phyloP scores from a whole-genome alignment of 2,797 vertebrate genomes.

The Knipowitschia caucasica region DNA sequence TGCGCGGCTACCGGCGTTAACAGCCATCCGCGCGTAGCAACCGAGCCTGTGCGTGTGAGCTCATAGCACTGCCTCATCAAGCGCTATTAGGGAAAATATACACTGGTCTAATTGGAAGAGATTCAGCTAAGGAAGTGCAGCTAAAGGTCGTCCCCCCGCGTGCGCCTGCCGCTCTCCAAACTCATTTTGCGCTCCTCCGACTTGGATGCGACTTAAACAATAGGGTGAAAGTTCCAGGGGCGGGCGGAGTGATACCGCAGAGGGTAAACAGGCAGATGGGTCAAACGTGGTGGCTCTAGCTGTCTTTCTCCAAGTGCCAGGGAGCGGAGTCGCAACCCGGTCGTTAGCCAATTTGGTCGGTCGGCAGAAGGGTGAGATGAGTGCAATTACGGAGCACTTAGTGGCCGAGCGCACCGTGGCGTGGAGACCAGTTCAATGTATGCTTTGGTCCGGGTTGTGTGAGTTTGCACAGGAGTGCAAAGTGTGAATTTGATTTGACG shows the following conservation, averaged over 20 bases:
- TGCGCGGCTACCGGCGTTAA: constrained; percentile 93
- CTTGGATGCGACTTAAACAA: constrained; percentile 88
- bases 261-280: constrained; percentile 74
- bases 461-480: constrained; percentile 46
- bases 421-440: neutral
- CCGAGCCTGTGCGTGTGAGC: constrained; percentile 91
- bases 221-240: constrained; percentile 83
- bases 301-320: constrained; percentile 44
- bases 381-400: constrained; percentile 64
- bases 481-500: neutral
- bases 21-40: constrained; percentile 99
- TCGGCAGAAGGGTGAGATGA: constrained; percentile 60
- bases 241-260: constrained; percentile 70
- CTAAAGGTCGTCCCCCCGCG: constrained; percentile 95
- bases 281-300: constrained; percentile 55
- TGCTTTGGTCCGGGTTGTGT: constrained; percentile 41
- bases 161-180: constrained; percentile 91
- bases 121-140: constrained; percentile 98
- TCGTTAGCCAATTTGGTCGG: constrained; percentile 69
- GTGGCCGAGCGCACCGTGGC: constrained; percentile 38
- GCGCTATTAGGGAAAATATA: constrained; percentile 99
- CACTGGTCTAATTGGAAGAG: constrained; percentile 99
- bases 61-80: constrained; percentile 98
- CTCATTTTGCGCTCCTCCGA: constrained; percentile 82
- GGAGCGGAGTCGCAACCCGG: constrained; percentile 58